A percentile compares a stretch with the other conserved stretches of the same genome.
These are phyloP conservation scores for Heliconius melpomene DNA, from an alignment of 1,140 invertebrate species.

Conservation along the genomic window DNA sequence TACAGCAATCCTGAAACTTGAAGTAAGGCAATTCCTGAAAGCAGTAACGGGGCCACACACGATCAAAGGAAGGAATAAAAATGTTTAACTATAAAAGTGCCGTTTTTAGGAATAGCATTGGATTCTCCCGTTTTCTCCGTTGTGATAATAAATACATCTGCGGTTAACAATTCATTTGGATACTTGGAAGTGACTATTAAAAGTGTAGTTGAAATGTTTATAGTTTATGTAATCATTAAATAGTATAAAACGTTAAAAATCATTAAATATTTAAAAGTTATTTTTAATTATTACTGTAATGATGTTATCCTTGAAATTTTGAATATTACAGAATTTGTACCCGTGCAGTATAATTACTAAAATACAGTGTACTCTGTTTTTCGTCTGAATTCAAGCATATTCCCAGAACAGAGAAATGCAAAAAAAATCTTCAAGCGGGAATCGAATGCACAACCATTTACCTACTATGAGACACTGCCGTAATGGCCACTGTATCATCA, in stretches of 20 bases:
- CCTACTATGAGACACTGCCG: not conserved
- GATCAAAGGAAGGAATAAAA: constrained; percentile 60
- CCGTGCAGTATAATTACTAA: too few species aligned
- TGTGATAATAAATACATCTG: constrained; percentile 77
- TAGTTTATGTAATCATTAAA: not conserved
- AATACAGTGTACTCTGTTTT: too few species aligned
- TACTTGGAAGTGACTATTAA: constrained; percentile 13
- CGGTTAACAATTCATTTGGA: constrained; percentile 57
- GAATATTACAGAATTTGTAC: too few species aligned
- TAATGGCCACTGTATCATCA: not conserved
- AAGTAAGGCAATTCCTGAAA: constrained; percentile 25
- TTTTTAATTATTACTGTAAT: too few species aligned
- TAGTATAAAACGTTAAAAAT: too few species aligned
- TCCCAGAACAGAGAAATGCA: too few species aligned
- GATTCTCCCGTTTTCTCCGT: constrained; percentile 61
- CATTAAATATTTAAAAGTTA: too few species aligned
- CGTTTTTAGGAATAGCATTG: constrained; percentile 68
- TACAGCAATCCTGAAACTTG: not conserved
- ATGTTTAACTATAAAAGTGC: constrained; percentile 63
- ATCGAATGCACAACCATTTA: not conserved
- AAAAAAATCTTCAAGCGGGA: too few species aligned
- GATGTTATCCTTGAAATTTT: too few species aligned
- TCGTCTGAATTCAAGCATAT: too few species aligned
- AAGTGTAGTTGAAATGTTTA: not conserved
- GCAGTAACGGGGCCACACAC: constrained; percentile 59